phyloP scores from a whole-genome alignment of 2,888 invertebrate species.

The Andrena minutula region DNA sequence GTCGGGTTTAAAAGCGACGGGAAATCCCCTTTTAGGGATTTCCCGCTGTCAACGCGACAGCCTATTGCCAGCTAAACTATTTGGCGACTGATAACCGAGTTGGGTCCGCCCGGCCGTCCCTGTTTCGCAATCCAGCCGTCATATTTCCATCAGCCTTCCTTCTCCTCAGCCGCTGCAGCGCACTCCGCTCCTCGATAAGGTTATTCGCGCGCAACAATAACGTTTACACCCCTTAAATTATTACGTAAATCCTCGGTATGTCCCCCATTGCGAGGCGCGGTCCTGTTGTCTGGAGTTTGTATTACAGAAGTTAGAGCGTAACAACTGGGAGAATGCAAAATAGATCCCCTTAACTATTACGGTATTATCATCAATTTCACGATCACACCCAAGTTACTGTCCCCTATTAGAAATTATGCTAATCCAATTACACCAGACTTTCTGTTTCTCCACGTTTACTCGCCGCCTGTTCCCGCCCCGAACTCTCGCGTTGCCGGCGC shows the following conservation, averaged over 20 bases:
- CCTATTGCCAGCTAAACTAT: not conserved
- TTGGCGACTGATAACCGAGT: not conserved
- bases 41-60: not conserved
- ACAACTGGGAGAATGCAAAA: constrained; percentile 25
- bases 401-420: constrained; percentile 14
- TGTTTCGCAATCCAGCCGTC: not conserved
- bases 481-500: not conserved
- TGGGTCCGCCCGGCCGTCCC: too few relatives aligned
- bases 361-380: constrained; percentile 29
- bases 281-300: constrained; percentile 21
- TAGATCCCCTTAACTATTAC: constrained; percentile 24
- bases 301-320: constrained; percentile 26
- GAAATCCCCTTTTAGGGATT: constrained; percentile 35
- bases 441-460: not conserved
- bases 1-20: constrained; percentile 34
- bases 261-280: constrained; percentile 10
- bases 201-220: not conserved
- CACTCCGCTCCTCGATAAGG: not conserved
- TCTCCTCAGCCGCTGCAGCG: not conserved
- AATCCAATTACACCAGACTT: constrained; percentile 22
- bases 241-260: constrained; percentile 27
- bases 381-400: constrained; percentile 20
- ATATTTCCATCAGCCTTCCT: too few relatives aligned
- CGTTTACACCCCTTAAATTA: constrained; percentile 23
- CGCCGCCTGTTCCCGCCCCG: not conserved